A percentile compares a stretch with the other conserved stretches of the same genome.
phyloP scores from a whole-genome alignment of 2,113 vertebrate species.

The Cebus imitator region DNA sequence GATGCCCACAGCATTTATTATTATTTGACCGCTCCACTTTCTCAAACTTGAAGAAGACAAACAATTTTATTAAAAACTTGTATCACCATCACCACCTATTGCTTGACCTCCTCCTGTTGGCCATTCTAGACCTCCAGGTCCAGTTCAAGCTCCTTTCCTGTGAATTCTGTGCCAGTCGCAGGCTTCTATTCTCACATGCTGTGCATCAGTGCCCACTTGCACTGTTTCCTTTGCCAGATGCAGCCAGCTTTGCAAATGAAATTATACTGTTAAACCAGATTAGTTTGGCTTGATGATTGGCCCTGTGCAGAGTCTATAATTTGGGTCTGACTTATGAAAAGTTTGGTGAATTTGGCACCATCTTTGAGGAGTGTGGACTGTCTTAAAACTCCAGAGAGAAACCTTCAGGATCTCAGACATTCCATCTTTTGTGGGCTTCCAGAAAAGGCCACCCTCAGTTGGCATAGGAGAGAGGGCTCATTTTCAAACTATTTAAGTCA shows the following conservation, averaged over 20 bases:
- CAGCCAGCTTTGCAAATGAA: slow-evolving; percentile 57
- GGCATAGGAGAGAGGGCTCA: slow-evolving; percentile 45
- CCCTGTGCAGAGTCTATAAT: slow-evolving; percentile 51
- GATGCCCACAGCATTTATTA: not conserved
- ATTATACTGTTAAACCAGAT: slow-evolving; percentile 65
- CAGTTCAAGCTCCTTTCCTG: not conserved
- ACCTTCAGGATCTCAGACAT: slow-evolving; percentile 72
- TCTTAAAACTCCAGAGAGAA: slow-evolving; percentile 67
- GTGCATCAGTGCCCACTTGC: not conserved
- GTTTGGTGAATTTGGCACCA: slow-evolving; percentile 74
- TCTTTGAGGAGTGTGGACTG: slow-evolving; percentile 65
- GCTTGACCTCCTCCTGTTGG: not conserved
- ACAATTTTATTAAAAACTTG: not conserved
- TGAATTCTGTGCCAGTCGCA: not conserved
- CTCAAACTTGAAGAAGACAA: slow-evolving; percentile 14
- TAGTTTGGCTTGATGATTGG: slow-evolving; percentile 60
- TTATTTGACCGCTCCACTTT: not conserved
- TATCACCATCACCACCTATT: not conserved
- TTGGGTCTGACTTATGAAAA: slow-evolving; percentile 71
- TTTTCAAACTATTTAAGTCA: slow-evolving; percentile 72
- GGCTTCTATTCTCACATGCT: not conserved
- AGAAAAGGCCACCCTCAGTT: slow-evolving; percentile 71
- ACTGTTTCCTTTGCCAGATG: not conserved
- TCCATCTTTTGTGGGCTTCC: slow-evolving; percentile 73
- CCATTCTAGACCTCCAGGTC: not conserved